Base-by-base conservation (phyloP, 2,888 invertebrate species). In the Pegoplata infirma region DNA sequence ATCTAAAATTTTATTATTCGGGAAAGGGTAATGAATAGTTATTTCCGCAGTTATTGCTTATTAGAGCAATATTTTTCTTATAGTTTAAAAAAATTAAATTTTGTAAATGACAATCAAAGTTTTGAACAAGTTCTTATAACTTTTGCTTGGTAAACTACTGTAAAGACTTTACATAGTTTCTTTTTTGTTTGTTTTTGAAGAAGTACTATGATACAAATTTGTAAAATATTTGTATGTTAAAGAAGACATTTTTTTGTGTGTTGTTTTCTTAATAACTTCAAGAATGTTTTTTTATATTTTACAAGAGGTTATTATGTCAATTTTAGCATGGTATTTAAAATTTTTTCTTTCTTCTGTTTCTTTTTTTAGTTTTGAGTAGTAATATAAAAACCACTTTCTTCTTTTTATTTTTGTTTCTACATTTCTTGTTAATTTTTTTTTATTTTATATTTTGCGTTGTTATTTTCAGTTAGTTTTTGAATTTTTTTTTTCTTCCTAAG, bases 281-380 rank as follows among this genome's bases (percentile, higher is more conserved):
- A 25, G 21, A 51, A 51, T 51, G 51, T 25, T 51, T 51, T n/a
- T n/a, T 51, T 25, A 14, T 25, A 21, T 23, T 21, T 28, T 28
- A 64, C 64, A 51, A 73, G 56, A 51, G 71, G 72, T 73, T 73
- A 66, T 73, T 58, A 73, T 64, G 72, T 73, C 64, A 73, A 73
- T 73, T 73, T 64, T 14, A 17, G 28, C 36, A 25, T 58, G 56
- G 56, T 56, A 36, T 56, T 56, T 66, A 32, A 64, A 49, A 5
- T 8, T 49, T 25, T 25, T 36, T 32, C 14, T 47, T 23, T 19
- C 7, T 44, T 53, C 46, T 28, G 12, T 44, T 28, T n/a, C 4
- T 59, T 51, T 36, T 59, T 8, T 3, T 25, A n/a, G 10, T n/a
- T n/a, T 8, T 59, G 28, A 25, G 2, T n/a, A 2, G 19, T 21